Evolutionary conservation across 53 echinoderm and acorn worm genomes (phyloP).

Genomic region (Patiria pectinifera): DNA sequence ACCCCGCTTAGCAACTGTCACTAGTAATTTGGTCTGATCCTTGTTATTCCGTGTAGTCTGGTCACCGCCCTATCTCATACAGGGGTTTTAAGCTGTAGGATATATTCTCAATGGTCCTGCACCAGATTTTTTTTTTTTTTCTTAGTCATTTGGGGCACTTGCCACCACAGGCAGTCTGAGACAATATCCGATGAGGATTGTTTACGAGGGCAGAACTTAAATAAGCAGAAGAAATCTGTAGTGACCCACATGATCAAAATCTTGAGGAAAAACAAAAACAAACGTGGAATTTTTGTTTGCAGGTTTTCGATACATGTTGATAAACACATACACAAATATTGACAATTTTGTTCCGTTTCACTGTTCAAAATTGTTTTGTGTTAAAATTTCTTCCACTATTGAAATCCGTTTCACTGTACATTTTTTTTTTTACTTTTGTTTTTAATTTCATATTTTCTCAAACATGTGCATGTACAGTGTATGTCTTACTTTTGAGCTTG

Average conservation of each 20-base stretch:
- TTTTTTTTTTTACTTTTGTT: too few relatives aligned
- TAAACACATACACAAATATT: too few relatives aligned
- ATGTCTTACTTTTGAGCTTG: too few relatives aligned
- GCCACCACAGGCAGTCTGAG: slow-evolving; percentile 24
- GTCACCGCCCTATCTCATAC: slow-evolving; percentile 26
- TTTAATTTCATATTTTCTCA: too few relatives aligned
- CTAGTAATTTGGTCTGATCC: slow-evolving; percentile 52
- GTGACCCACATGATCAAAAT: not conserved
- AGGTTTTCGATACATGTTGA: too few relatives aligned
- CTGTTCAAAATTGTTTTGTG: too few relatives aligned
- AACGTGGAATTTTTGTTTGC: too few relatives aligned
- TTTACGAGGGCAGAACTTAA: not conserved
- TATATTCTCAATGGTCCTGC: not conserved
- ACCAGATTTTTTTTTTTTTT: not conserved
- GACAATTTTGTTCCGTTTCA: too few relatives aligned
- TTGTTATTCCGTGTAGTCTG: slow-evolving; percentile 52
- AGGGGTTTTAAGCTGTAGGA: not conserved
- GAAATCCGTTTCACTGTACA: too few relatives aligned
- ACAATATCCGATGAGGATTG: slow-evolving; percentile 23
- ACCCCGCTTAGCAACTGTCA: slow-evolving; percentile 65
- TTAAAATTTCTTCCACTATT: too few relatives aligned
- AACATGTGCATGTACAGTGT: too few relatives aligned
- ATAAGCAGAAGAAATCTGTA: not conserved
- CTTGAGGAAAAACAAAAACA: too few relatives aligned
- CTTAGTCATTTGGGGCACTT: slow-evolving; percentile 11